phyloP scores from a whole-genome alignment of 2,888 invertebrate species.

The Micropterix aruncella region DNA sequence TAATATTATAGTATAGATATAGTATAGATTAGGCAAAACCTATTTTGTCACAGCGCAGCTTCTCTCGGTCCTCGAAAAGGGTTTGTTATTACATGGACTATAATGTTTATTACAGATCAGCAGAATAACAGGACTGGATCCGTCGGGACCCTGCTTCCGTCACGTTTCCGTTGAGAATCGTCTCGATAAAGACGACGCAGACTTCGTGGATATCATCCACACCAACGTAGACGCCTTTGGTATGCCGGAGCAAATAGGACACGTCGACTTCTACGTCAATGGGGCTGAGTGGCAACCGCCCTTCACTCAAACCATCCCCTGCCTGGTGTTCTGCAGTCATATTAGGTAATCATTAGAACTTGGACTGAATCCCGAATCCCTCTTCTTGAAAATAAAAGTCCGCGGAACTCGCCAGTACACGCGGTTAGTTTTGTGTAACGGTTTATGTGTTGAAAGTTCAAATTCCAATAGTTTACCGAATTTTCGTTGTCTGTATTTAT shows the following conservation, averaged over 20 bases:
- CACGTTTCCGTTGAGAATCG: slow-evolving; percentile 19
- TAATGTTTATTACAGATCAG: background rate
- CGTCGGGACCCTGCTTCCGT: slow-evolving; percentile 31
- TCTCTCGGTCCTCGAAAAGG: too few relatives aligned
- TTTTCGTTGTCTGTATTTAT: too few relatives aligned
- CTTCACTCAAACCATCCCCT: slow-evolving; percentile 26
- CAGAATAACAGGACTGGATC: slow-evolving; percentile 28
- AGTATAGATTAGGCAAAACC: too few relatives aligned
- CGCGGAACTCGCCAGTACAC: too few relatives aligned
- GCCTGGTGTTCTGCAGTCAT: slow-evolving; percentile 28
- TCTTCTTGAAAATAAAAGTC: too few relatives aligned
- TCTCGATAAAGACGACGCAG: slow-evolving; percentile 20
- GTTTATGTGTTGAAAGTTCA: too few relatives aligned
- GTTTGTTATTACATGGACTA: too few relatives aligned
- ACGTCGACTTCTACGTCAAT: slow-evolving; percentile 29
- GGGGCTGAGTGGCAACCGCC: slow-evolving; percentile 31
- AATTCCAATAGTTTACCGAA: too few relatives aligned
- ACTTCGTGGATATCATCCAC: slow-evolving; percentile 25
- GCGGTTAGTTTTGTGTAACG: too few relatives aligned
- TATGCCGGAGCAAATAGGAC: slow-evolving; percentile 26
- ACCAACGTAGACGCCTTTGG: slow-evolving; percentile 36
- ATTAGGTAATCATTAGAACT: slow-evolving; percentile 6
- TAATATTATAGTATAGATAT: too few relatives aligned
- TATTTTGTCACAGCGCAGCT: too few relatives aligned
- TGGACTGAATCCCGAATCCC: too few relatives aligned